Conservation (phyloP, 2,113 vertebrate genomes). For the Rhinolophus ferrumequinum region DNA sequence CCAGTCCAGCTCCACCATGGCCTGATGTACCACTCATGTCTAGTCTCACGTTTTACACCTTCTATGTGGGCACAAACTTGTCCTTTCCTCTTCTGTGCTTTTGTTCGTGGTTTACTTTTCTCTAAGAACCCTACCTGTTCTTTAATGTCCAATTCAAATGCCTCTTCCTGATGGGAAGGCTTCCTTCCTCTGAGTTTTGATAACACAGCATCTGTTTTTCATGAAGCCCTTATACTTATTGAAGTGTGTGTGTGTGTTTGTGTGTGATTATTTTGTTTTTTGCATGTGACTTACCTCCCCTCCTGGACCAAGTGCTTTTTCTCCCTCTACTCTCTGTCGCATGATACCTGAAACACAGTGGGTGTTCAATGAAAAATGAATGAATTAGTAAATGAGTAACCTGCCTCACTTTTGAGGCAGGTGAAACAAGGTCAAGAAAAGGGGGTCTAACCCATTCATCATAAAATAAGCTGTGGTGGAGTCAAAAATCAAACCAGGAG, state of each 20-base stretch:
- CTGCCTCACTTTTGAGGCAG: neutral
- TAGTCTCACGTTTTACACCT: neutral
- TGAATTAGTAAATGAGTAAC: neutral
- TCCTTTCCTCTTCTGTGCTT: neutral
- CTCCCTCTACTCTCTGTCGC: neutral
- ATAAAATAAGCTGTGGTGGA: neutral
- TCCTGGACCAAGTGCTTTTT: neutral
- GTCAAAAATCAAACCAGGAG: neutral
- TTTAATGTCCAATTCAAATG: neutral
- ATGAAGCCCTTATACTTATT: neutral
- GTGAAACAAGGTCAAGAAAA: neutral
- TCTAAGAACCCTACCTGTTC: neutral
- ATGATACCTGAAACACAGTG: neutral
- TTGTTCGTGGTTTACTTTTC: neutral
- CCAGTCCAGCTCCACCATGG: accelerated
- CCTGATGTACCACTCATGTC: too few species aligned
- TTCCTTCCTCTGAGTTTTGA: constrained; percentile 22
- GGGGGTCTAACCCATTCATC: neutral
- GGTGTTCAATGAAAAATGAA: neutral
- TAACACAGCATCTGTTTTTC: neutral
- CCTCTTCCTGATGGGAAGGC: neutral
- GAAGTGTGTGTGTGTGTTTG: neutral
- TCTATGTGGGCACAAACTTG: neutral
- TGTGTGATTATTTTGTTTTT: neutral
- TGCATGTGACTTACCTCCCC: neutral